Evolutionary conservation across 2,797 vertebrate species (phyloP), one percentile per base, ranked within the genome.

Genomic region (Pipistrellus nathusii): DNA sequence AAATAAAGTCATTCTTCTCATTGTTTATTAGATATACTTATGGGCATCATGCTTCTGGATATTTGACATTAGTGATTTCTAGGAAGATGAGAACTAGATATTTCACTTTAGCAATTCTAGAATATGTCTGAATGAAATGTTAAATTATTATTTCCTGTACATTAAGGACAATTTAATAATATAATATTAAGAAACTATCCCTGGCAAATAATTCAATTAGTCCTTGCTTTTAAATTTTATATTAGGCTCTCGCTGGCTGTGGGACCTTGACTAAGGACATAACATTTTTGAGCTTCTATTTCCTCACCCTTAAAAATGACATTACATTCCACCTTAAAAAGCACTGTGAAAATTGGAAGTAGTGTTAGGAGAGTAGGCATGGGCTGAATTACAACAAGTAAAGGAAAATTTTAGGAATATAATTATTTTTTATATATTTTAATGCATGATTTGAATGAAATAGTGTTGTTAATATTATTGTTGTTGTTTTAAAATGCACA

Each of bases 31-130:
- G 10, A 88, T 75, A 88, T 41, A 53, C 44, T 0, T 3, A 32
- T 75, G 1, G 20, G 17, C 2, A 25, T 85, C 55, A 81, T 59
- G 85, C 55, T 90, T 91, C 64, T 71, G 8, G 8, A n/a, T 84
- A 87, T 59, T 90, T 72, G 3, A 7, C 44, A 69, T 86, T 73
- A 69, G 66, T 83, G 69, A 68, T 72, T 53, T 77, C 30, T 72
- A n/a, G 10, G 11, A 75, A 76, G 5, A 38, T 91, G 46, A 91
- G 18, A 91, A 48, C 6, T 64, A 91, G 27, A 8, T 53, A 55
- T 88, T 90, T 93, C 23, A 78, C 21, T 69, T 72, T 69, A 93
- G 55, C 62, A 55, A 86, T 83, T 85, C 27, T 80, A 81, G 12
- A 86, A 53, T 46, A 68, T 25, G 8, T 13, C 9, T 90, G 14